Conservation (phyloP, 2,113 vertebrate species). For the Pithys albifrons region DNA sequence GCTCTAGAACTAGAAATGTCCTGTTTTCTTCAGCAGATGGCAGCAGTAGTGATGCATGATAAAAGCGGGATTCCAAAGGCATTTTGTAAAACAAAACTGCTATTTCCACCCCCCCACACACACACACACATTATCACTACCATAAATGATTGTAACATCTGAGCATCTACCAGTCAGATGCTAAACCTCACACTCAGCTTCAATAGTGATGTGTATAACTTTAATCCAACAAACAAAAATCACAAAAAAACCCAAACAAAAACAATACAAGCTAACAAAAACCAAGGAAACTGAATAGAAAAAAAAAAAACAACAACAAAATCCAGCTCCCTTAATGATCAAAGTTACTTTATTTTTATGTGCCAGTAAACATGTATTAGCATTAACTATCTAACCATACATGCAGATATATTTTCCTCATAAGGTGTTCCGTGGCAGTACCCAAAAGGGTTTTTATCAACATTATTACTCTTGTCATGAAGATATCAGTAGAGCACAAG, state of each 20-base stretch:
- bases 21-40: conserved; percentile 17
- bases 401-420: background rate
- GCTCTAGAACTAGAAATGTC: background rate
- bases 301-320: background rate
- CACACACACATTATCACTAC: accelerated
- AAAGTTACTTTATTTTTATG: background rate
- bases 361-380: background rate
- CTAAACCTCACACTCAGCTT: background rate
- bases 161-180: background rate
- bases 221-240: background rate
- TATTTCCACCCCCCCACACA: background rate
- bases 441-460: background rate
- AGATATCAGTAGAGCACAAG: background rate
- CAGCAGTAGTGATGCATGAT: background rate
- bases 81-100: background rate
- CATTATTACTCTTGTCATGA: background rate
- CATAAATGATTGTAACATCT: accelerated
- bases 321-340: background rate
- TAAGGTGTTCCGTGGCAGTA: background rate
- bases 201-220: background rate
- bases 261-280: background rate
- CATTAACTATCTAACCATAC: background rate
- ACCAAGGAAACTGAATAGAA: accelerated
- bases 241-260: background rate
- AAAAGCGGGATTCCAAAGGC: background rate